Base-by-base conservation (phyloP, 2,113 vertebrate genomes). In the Ceyx margarethae region DNA sequence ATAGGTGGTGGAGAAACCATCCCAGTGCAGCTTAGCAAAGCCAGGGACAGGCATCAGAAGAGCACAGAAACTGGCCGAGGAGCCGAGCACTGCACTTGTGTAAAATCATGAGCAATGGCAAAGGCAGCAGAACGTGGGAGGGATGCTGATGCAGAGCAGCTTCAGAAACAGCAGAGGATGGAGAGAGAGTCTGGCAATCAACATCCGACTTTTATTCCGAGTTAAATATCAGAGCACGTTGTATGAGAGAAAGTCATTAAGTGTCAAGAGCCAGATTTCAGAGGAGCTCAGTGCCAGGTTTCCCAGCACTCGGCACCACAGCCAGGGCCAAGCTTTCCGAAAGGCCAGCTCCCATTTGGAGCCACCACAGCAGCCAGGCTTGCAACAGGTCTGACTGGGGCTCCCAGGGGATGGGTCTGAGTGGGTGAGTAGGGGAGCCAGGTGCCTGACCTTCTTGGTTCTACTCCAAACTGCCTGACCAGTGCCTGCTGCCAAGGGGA, bases 71-170 rank as follows among this genome's bases (percentile, higher is more conserved):
- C 28, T 53, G 61, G 50, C 53, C 0, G 1, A 75, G 62, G 31
- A 85, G n/a, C 58, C 0, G 6, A 31, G 9, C 1, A 4, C 43
- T 87, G 79, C 67, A 46, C 89, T 93, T 76, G 60, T 56, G 35
- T 80, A 87, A 82, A 90, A 89, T 31, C 46, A 87, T 91, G 84
- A 94, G 84, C 87, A 87, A 87, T 81, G 78, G 91, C 8, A 25
- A 92, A 96, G 92, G 43, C 92, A 93, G 94, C 87, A 87, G 89
- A 64, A 92, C 15, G 56, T 93, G 84, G 91, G 74, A 94, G 78
- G 85, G 84, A 87, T 33, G 31, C 51, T 77, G 78, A 87, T 85
- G 64, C 85, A 53, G 88, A 83, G 81, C 91, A 51, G 85, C 77
- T 89, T 91, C 78, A 87, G 89, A 57, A 85, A 92, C 29, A 82